Evolutionary conservation across 2,113 vertebrate genomes (phyloP).

Genomic region (Callipepla squamata): DNA sequence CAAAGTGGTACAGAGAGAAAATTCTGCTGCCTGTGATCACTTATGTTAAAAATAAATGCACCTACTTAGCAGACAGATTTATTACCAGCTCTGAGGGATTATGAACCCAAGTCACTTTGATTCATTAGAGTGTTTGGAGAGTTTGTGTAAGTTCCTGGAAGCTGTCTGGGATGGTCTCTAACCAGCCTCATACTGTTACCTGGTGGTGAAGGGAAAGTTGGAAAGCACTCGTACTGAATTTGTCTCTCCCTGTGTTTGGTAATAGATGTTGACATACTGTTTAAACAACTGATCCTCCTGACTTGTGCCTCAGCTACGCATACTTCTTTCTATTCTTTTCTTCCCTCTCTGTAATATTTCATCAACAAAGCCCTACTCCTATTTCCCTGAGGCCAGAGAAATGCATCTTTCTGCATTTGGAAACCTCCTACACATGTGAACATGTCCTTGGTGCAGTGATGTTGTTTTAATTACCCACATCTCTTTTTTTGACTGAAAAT

Average conservation of each 20-base stretch:
- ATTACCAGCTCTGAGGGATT: conserved; percentile 25
- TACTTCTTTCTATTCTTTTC: conserved; percentile 26
- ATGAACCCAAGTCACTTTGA: conserved; percentile 1
- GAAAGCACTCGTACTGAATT: conserved; percentile 40
- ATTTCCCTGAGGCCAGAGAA: conserved; percentile 44
- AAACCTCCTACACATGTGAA: conserved; percentile 47
- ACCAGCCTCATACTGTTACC: conserved; percentile 1
- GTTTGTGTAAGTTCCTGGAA: conserved; percentile 42
- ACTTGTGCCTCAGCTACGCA: background rate
- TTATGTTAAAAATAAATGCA: conserved; percentile 36
- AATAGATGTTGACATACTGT: conserved; percentile 57
- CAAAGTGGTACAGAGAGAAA: background rate
- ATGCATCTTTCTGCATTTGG: conserved; percentile 65
- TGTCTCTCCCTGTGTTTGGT: conserved; percentile 50
- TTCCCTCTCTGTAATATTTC: conserved; percentile 24
- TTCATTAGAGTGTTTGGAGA: conserved; percentile 21
- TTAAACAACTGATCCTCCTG: conserved; percentile 56
- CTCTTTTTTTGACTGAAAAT: conserved; percentile 15
- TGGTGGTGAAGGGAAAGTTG: conserved; percentile 42
- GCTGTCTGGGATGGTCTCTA: conserved; percentile 25
- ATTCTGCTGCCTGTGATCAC: conserved; percentile 1
- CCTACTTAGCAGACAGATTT: conserved; percentile 32
- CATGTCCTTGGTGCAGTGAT: background rate
- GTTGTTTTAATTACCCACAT: conserved; percentile 39
- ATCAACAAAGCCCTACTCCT: conserved; percentile 57